Evolutionary conservation across 2,797 vertebrate genomes (phyloP), one percentile per base, ranked within the genome.

Genomic region (Catamblyrhynchus diadema): DNA sequence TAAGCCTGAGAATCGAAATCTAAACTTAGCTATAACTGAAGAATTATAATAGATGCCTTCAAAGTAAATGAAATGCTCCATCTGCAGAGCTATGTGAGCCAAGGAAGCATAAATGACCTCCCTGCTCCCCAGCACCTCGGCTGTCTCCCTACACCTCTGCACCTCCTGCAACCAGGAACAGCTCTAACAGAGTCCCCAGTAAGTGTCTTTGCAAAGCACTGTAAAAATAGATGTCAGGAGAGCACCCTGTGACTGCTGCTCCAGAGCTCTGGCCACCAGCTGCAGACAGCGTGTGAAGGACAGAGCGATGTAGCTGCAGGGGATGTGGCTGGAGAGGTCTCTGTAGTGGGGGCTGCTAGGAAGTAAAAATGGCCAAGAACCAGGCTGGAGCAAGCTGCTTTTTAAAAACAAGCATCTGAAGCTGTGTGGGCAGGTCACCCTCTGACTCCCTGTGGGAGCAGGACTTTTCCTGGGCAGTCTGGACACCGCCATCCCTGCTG

Each of bases 51-150:
- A 0, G 0, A 61, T 71, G 67, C 56, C 44, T 73, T n/a, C 10
- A 30, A 60, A 51, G 47, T 27, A 82, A 85, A 79, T 30, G 14
- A 69, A 69, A 67, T 73, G 16, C 2, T 0, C 9, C 9, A 42
- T 27, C 33, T 53, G 23, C 65, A 59, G 37, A 81, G 41, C 67
- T 22, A 17, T 10, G 33, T 25, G 22, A 21, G 41, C 20, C 78
- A 73, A 66, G 44, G 32, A 80, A 41, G 27, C 27, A 81, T 0
- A 4, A 83, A 62, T 9, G 9, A 65, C 35, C 24, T 64, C 50
- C 39, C 25, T 12, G 1, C 9, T 39, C 20, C 7, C 9, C 42
- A 23, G 28, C 0, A 6, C 15, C 25, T 37, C 0, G 1, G 33
- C 32, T 22, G 14, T 23, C 53, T 79, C 42, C 39, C 39, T 17